These are phyloP conservation scores for Nannoperca obscura DNA, from an alignment of 2,797 vertebrate genomes.

Conservation along the genomic window DNA sequence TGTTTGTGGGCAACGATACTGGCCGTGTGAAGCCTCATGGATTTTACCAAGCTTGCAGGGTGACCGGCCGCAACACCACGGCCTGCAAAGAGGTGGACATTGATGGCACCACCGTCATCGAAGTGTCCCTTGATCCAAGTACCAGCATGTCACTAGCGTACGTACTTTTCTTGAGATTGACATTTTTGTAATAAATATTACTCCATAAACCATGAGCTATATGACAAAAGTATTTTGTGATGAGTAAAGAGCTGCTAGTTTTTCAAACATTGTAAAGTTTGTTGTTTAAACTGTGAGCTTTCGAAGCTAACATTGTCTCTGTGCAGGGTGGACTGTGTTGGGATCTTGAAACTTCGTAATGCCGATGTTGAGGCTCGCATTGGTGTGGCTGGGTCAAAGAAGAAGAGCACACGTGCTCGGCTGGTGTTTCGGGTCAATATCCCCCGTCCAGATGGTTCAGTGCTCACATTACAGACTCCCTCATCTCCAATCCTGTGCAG, in stretches of 20 bases:
- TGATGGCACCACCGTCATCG: conserved; percentile 97
- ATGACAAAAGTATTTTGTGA: conserved; percentile 15
- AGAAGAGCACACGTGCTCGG: conserved; percentile 97
- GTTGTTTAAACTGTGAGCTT: conserved; percentile 19
- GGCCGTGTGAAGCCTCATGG: conserved; percentile 98
- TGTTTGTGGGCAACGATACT: conserved; percentile 97
- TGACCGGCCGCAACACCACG: conserved; percentile 97
- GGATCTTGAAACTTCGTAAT: conserved; percentile 97
- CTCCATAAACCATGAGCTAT: not conserved
- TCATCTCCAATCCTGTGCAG: conserved; percentile 97
- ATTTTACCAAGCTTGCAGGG: conserved; percentile 98
- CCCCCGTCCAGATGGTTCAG: conserved; percentile 91
- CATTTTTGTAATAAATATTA: conserved; percentile 4
- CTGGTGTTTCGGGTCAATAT: conserved; percentile 97
- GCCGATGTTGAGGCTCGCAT: conserved; percentile 98
- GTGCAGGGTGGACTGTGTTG: conserved; percentile 95
- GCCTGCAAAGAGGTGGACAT: conserved; percentile 98
- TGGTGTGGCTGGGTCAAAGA: conserved; percentile 96
- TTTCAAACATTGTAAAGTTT: conserved; percentile 21
- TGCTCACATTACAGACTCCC: conserved; percentile 93
- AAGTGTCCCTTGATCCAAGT: conserved; percentile 94
- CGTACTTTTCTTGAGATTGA: conserved; percentile 70
- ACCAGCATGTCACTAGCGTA: conserved; percentile 97
- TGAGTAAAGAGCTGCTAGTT: conserved; percentile 1
- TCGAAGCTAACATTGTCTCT: conserved; percentile 23